Percentiles rank a stretch among this genome's conserved stretches.
These are phyloP conservation scores for Campopleginae sp. DNA, from an alignment of 2,888 invertebrate species.

Conservation along the genomic window DNA sequence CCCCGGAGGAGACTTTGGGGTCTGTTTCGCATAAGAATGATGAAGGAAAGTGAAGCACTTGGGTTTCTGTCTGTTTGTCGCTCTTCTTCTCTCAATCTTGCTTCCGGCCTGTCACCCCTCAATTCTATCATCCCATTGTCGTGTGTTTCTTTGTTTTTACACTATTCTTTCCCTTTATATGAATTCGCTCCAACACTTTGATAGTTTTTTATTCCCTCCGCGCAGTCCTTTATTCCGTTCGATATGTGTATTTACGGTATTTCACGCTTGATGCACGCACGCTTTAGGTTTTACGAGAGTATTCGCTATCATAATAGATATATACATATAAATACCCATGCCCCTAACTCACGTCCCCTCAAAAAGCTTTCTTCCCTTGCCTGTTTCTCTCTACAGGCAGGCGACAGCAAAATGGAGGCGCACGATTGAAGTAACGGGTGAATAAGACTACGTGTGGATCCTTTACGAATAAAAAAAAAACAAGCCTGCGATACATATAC, in stretches of 20 bases:
- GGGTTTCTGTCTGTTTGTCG: slow-evolving; percentile 60
- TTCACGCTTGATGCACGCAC: slow-evolving; percentile 11
- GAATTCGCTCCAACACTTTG: background rate
- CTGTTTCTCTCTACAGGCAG: background rate
- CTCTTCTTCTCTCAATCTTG: slow-evolving; percentile 51
- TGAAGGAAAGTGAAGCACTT: slow-evolving; percentile 22
- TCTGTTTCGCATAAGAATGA: slow-evolving; percentile 63
- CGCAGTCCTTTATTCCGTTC: background rate
- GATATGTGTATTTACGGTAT: background rate
- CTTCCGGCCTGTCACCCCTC: slow-evolving; percentile 40
- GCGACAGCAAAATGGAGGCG: slow-evolving; percentile 36
- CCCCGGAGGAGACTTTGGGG: slow-evolving; percentile 54
- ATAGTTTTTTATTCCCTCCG: background rate
- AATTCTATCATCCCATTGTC: slow-evolving; percentile 48
- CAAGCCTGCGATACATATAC: slow-evolving; percentile 16
- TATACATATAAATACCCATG: background rate
- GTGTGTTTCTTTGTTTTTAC: slow-evolving; percentile 35
- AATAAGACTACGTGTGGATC: slow-evolving; percentile 38
- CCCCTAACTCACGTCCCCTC: slow-evolving; percentile 31
- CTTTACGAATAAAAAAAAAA: slow-evolving; percentile 47
- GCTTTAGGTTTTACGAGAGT: slow-evolving; percentile 20
- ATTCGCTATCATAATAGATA: slow-evolving; percentile 21
- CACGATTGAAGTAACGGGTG: slow-evolving; percentile 34
- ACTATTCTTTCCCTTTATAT: background rate
- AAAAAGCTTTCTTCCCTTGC: slow-evolving; percentile 14